Base-by-base conservation (phyloP, 2,888 invertebrate genomes). In the Aleiodes testaceus region DNA sequence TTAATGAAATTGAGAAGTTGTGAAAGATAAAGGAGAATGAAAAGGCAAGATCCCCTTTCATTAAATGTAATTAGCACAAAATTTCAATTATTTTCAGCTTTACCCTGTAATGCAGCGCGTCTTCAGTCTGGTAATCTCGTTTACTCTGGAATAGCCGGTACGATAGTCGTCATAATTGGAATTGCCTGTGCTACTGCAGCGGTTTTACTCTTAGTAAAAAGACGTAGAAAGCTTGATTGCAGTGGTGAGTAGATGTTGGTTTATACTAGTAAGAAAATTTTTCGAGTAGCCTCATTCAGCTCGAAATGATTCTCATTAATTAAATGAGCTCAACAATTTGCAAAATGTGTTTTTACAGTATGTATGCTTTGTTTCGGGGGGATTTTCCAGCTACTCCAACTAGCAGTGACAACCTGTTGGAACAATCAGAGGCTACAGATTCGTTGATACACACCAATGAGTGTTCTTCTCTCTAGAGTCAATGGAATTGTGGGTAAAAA, bases 361-460 rank as follows among this genome's bases (percentile, higher is more conserved):
- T 20, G 22, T 53, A 45, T 14, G 14, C 26, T 12, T 30, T 53
- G 5, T 52, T 36, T 36, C 11, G 9, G 4, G 11, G 9, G 36
- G 44, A 14, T 50, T 69, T 70, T 59, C 42, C 55, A 70, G 71
- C 30, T 22, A 52, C 18, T 50, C 42, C 30, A 42, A 22, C 12
- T 22, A 70, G 45, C 50, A 50, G 47, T 22, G 68, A 59, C 16
- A 66, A 61, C 66, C 67, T 68, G 61, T 72, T 73, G 72, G 63
- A 71, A 66, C 69, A 61, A 49, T 68, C 71, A 42, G 71, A 73
- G 16, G 50, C 53, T 9, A 65, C 64, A 45, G 74, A 75, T 59
- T 72, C 74, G 16, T 67, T 74, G 45, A 64, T 75, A 11, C 49
- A 65, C 14, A 64, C n/a, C 1, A 71, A 69, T 12, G 74, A 72